Conservation (phyloP, 2,113 vertebrate genomes). For the Plecotus auritus region DNA sequence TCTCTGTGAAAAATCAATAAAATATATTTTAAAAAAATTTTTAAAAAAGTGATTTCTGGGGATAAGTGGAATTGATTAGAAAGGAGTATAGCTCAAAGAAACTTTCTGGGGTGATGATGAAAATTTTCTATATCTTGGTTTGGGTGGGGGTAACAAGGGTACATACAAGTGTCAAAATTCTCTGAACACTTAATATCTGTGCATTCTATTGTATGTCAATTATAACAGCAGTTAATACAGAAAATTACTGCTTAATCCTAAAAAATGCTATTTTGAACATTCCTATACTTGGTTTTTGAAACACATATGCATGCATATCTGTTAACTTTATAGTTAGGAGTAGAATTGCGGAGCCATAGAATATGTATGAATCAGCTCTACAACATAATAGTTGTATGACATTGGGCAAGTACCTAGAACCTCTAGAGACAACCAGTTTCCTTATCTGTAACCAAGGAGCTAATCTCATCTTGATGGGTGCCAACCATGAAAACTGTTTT, state of each 20-base stretch:
- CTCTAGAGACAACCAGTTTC: background rate
- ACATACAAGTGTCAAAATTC: background rate
- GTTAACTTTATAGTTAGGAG: background rate
- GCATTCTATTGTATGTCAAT: background rate
- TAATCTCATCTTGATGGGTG: conserved; percentile 2
- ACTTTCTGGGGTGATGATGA: background rate
- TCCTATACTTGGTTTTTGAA: background rate
- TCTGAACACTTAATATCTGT: background rate
- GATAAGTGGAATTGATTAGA: background rate
- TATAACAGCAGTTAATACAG: background rate
- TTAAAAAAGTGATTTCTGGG: background rate
- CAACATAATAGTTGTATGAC: background rate
- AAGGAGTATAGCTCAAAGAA: background rate
- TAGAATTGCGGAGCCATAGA: background rate
- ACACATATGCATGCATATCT: background rate
- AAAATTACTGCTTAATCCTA: background rate
- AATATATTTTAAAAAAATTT: no score
- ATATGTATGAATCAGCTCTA: background rate
- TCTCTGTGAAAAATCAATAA: no score
- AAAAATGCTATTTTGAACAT: background rate
- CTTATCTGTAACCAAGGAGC: conserved; percentile 19
- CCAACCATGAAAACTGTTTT: background rate
- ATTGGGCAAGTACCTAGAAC: background rate
- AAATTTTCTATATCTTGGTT: background rate
- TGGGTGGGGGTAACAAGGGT: background rate